Evolutionary conservation across 2,888 invertebrate genomes (phyloP), one percentile per base, ranked within the genome.

Genomic region (Latrodectus hesperus): DNA sequence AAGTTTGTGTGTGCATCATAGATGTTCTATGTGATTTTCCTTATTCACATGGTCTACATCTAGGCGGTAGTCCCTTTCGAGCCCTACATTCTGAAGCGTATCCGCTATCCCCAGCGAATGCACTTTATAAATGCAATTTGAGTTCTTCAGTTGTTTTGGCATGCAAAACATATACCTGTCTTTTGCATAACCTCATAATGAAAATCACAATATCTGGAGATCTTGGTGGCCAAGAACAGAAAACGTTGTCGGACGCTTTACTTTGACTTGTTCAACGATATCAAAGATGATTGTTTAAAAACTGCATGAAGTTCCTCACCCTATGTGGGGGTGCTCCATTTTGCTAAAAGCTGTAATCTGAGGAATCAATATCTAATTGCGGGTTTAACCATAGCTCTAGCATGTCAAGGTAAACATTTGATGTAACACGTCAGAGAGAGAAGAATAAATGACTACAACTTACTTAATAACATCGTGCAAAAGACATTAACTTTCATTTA

Each of bases 361-460:
- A 72, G 55, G 71, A 78, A 64, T 78, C 82, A 49, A 53, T 79
- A 88, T 64, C 82, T 89, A 80, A 3, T 38, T 38, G 38, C 70
- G 88, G 76, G 55, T 89, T 88, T 78, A 89, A 79, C 83, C 89
- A 89, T 26, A 88, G 73, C 74, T 88, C 76, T 65, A 88, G 60
- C 86, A 87, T 88, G 76, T 87, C 38, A 81, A 88, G 83, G 68
- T 90, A 89, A 52, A 83, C n/a, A 72, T 85, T 77, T 65, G 82
- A 80, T 68, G 84, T 79, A 38, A 89, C 83, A 71, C 78, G 82
- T 68, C 17, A 14, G 74, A 64, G 76, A 70, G 22, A 14, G 76
- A 84, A 89, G 77, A 86, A 83, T 60, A 88, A 89, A 74, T 65
- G 86, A 49, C 89, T 89, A 83, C 70, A 87, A 74, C 64, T 88